Conservation (phyloP, 2,888 invertebrate species). For the Keiferia lycopersicella region DNA sequence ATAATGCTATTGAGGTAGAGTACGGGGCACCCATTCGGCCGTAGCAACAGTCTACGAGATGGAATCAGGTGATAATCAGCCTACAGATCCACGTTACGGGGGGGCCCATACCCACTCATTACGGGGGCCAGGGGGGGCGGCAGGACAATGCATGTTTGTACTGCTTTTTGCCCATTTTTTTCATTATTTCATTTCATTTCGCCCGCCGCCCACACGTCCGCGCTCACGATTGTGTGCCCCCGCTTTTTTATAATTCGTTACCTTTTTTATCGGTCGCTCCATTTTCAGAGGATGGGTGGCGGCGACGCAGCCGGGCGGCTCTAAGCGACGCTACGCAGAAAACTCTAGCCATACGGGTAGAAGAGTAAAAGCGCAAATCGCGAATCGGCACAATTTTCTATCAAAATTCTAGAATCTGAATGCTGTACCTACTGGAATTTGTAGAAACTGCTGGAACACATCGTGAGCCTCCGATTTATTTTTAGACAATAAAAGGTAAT, state of each 20-base stretch:
- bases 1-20: neutral
- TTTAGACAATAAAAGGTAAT: no score
- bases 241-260: conserved; percentile 81
- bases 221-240: conserved; percentile 79
- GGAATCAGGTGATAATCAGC: conserved; percentile 79
- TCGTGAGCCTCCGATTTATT: no score
- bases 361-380: neutral
- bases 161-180: conserved; percentile 82
- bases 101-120: conserved; percentile 65
- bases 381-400: neutral
- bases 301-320: conserved; percentile 52
- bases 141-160: conserved; percentile 81
- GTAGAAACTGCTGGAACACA: no score
- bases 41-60: conserved; percentile 45
- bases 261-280: conserved; percentile 81
- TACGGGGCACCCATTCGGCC: neutral
- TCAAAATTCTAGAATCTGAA: neutral
- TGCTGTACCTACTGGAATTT: no score
- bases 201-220: conserved; percentile 78
- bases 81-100: conserved; percentile 63
- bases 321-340: conserved; percentile 33
- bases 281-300: conserved; percentile 78
- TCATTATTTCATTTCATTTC: conserved; percentile 82
- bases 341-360: neutral
- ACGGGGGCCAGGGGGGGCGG: conserved; percentile 68